Conservation (phyloP, 2,797 vertebrate species). For the Sibirionetta formosa region DNA sequence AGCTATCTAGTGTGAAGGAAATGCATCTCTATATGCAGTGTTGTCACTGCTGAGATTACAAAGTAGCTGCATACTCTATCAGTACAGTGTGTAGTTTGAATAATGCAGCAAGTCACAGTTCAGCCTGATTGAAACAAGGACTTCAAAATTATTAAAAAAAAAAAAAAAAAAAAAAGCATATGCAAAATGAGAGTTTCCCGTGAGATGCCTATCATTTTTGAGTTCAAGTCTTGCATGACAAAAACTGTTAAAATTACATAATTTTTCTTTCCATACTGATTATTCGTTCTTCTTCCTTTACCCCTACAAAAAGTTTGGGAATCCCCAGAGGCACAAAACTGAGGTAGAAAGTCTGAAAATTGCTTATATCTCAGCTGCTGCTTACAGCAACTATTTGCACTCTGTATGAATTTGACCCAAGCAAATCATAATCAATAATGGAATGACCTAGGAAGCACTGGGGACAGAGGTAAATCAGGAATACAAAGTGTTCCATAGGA, state of each 20-base stretch:
- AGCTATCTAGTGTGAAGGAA: neutral
- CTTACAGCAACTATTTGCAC: neutral
- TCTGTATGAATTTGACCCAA: neutral
- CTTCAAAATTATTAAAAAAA: neutral
- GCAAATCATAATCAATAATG: neutral
- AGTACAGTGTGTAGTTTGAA: neutral
- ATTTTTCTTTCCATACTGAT: neutral
- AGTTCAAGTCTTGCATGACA: neutral
- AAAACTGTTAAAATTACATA: neutral
- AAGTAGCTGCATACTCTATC: neutral
- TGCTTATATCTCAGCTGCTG: neutral
- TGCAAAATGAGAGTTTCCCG: accelerated
- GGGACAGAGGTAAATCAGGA: neutral
- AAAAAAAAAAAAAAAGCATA: neutral
- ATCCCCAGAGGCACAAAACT: neutral
- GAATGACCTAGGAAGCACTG: neutral
- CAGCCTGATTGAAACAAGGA: neutral
- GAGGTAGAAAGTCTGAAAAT: neutral
- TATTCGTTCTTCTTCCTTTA: neutral
- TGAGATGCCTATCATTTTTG: neutral
- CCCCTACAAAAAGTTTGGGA: neutral
- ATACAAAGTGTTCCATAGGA: neutral
- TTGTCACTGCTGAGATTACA: neutral
- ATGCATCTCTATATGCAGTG: neutral
- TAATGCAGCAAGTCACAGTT: neutral